phyloP scores from a whole-genome alignment of 1,140 invertebrate genomes.

The Calosoma granatense region DNA sequence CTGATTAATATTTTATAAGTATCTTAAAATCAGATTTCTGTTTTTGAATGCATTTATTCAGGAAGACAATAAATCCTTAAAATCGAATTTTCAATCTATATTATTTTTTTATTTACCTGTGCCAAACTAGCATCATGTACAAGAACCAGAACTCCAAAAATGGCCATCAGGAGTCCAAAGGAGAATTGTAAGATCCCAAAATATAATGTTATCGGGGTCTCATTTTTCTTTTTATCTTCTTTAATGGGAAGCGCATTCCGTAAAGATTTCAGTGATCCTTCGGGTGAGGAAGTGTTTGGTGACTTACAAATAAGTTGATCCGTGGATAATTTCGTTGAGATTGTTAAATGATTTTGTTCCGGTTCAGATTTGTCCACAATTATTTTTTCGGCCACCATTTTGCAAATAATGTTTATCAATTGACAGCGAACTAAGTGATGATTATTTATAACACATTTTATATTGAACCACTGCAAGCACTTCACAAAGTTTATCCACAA shows the following conservation, averaged over 20 bases:
- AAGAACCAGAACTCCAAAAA: conserved; percentile 44
- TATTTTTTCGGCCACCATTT: neutral
- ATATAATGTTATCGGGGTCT: conserved; percentile 32
- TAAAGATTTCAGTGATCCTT: conserved; percentile 25
- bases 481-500: too few species aligned
- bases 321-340: conserved; percentile 36
- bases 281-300: conserved; percentile 33
- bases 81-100: too few species aligned
- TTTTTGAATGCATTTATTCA: too few species aligned
- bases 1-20: too few species aligned
- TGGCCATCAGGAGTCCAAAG: conserved; percentile 44
- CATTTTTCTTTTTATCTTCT: conserved; percentile 14
- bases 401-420: neutral
- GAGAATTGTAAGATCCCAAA: conserved; percentile 43
- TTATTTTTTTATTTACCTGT: conserved; percentile 32
- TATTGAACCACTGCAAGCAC: too few species aligned
- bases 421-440: neutral
- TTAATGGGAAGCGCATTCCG: conserved; percentile 14
- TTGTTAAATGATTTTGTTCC: conserved; percentile 24
- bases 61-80: too few species aligned
- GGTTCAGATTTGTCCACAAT: neutral
- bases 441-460: too few species aligned
- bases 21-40: too few species aligned
- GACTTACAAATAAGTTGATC: conserved; percentile 45
- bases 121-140: conserved; percentile 44